Evolutionary conservation across 64 coral and sea anemone genomes (phyloP), one percentile per base, ranked within the genome.

Genomic region (Porites lutea): DNA sequence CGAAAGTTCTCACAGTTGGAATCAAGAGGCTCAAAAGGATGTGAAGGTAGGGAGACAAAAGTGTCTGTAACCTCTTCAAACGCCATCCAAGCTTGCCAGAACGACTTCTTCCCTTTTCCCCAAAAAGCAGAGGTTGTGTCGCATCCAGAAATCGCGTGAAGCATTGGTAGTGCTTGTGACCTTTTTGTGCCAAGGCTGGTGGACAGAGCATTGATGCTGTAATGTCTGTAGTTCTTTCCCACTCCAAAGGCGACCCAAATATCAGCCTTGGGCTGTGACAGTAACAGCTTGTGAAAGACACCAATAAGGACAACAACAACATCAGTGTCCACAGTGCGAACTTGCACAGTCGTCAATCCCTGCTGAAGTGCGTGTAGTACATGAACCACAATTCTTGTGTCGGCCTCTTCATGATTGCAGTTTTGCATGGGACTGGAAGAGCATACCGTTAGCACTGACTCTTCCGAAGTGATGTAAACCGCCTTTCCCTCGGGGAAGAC

Each of bases 71-170:
- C 27, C 27, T 37, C 27, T 37, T 37, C 27, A 37, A 37, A 37
- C 27, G 27, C 27, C 1, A 37, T 37, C 86, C 92, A 94, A 3
- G 47, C 77, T 70, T 88, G 59, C 77, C 85, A 88, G 12, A 77
- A 85, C 18, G 74, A 46, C 54, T 63, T 74, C 62, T 88, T 88
- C 4, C 92, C 92, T 72, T 59, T 88, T 15, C 86, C 77, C 49
- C 45, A 57, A 16, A 82, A 94, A 21, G 65, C 71, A 0, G 92
- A 94, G 13, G 86, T 94, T 4, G 86, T 89, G 70, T 94, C 86
- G 48, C 85, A 88, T 1, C 85, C 86, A 48, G 65, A 61, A 8
- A 89, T 53, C 49, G 92, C 86, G 52, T 88, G 63, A 47, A 93
- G 88, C 19, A 73, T 20, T 19, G 92, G 92, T 8, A 88, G 44